Evolutionary conservation across 2,797 vertebrate species (phyloP).

Genomic region (Gallinago nigripennis): DNA sequence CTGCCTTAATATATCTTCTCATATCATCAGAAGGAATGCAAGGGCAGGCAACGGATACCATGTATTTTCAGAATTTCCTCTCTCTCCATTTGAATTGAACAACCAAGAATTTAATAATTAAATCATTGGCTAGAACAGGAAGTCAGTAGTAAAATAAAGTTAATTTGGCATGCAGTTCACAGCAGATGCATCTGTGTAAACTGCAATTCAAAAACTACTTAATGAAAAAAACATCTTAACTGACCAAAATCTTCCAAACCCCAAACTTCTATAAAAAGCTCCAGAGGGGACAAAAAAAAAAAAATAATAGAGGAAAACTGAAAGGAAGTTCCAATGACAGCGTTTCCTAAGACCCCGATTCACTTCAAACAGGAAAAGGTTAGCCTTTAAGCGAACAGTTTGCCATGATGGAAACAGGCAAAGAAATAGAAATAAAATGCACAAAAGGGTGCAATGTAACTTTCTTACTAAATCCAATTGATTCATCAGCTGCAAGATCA

Average conservation of each 20-base stretch:
- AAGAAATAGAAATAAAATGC: background rate
- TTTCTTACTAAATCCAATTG: background rate
- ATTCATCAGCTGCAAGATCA: background rate
- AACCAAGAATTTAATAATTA: conserved; percentile 22
- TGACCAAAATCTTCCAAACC: background rate
- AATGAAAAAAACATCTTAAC: background rate
- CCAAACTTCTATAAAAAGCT: background rate
- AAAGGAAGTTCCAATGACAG: conserved; percentile 39
- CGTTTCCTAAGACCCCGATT: background rate
- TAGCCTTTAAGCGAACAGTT: background rate
- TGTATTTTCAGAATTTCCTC: conserved; percentile 5
- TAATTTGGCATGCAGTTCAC: background rate
- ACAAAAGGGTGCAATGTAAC: background rate
- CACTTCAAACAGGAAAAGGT: background rate
- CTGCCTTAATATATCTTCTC: background rate
- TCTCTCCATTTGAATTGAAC: background rate
- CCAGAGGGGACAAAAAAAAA: background rate
- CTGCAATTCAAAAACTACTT: background rate
- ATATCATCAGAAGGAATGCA: background rate
- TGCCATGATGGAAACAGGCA: background rate
- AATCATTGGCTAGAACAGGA: conserved; percentile 15
- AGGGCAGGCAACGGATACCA: background rate
- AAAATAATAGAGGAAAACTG: background rate
- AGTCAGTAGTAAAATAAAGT: conserved; percentile 15
- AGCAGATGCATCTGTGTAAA: conserved; percentile 37